Evolutionary conservation across 2,888 invertebrate species (phyloP).

Genomic region (Melieria picta): DNA sequence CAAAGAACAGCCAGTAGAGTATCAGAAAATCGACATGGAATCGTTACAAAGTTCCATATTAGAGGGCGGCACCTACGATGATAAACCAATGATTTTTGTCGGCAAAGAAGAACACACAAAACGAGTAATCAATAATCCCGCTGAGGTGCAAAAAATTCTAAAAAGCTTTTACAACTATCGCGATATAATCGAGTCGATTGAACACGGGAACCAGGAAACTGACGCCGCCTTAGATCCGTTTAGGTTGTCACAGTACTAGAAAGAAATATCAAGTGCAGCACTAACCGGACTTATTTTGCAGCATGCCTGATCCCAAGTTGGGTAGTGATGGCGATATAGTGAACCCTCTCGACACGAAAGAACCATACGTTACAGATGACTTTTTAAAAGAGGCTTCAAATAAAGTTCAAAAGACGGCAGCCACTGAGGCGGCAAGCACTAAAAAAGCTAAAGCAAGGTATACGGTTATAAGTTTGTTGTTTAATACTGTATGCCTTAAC

Average conservation of each 20-base stretch:
- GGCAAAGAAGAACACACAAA: slow-evolving; percentile 55
- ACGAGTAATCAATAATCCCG: slow-evolving; percentile 49
- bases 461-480: slow-evolving; percentile 6
- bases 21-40: slow-evolving; percentile 61
- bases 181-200: slow-evolving; percentile 59
- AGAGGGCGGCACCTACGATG: slow-evolving; percentile 57
- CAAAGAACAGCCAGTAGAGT: slow-evolving; percentile 56
- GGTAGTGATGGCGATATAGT: slow-evolving; percentile 40
- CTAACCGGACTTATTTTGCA: slow-evolving; percentile 22
- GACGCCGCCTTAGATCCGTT: slow-evolving; percentile 41
- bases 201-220: slow-evolving; percentile 51
- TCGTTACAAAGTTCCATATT: slow-evolving; percentile 54
- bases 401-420: background rate
- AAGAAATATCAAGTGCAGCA: background rate
- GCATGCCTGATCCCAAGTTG: slow-evolving; percentile 42
- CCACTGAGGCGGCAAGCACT: slow-evolving; percentile 1
- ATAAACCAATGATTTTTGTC: slow-evolving; percentile 61
- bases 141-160: slow-evolving; percentile 56
- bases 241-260: slow-evolving; percentile 37
- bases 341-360: slow-evolving; percentile 53
- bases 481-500: too few relatives aligned
- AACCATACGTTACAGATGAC: slow-evolving; percentile 52
- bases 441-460: slow-evolving; percentile 43
- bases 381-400: slow-evolving; percentile 28
- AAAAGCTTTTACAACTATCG: slow-evolving; percentile 63